Base-by-base conservation (phyloP, 2,797 vertebrate species). In the Aphelocoma californica region DNA sequence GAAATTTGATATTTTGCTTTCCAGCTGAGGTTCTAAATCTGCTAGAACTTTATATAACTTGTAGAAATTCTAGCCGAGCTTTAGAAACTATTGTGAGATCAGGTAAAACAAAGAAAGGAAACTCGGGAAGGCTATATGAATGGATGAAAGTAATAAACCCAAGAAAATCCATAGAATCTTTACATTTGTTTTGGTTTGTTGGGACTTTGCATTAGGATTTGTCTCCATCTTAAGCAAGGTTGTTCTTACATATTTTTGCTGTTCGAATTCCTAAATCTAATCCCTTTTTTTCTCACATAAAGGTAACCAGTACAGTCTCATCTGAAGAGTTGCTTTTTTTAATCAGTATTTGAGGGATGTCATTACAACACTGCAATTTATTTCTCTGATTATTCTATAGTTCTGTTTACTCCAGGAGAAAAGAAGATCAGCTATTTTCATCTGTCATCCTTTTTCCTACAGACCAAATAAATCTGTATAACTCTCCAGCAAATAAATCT, bases 11-110 rank as follows among this genome's bases (percentile, higher is more conserved):
- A 28, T 65, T 40, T 65, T 13, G 31, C 24, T 23, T 91, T 90
- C 32, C 64, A 61, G 25, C 32, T 18, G 19, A 25, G 45, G 40
- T 81, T 81, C 40, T 56, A 69, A 81, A 77, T 86, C 62, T 84
- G 13, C 36, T 79, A 7, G 84, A 62, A 82, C 79, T 84, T 51
- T 88, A 25, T 84, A 6, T 58, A 72, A 62, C 20, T 61, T 81
- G 17, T n/a, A 47, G 26, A 88, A 86, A 86, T 95, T 84, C 21
- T 28, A 74, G 12, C 61, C 40, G 40, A 78, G 42, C 31, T 86
- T 93, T 50, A 70, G 54, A 79, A 94, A 90, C 18, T 50, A 15
- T 44, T 75, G 54, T 45, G 66, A 73, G 34, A 66, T 70, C 47
- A 70, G 5, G 13, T 79, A 26, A 92, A 91, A 85, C 42, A 44